Evolutionary conservation across 2,888 invertebrate genomes (phyloP).

Genomic region (Hemithea aestivaria): DNA sequence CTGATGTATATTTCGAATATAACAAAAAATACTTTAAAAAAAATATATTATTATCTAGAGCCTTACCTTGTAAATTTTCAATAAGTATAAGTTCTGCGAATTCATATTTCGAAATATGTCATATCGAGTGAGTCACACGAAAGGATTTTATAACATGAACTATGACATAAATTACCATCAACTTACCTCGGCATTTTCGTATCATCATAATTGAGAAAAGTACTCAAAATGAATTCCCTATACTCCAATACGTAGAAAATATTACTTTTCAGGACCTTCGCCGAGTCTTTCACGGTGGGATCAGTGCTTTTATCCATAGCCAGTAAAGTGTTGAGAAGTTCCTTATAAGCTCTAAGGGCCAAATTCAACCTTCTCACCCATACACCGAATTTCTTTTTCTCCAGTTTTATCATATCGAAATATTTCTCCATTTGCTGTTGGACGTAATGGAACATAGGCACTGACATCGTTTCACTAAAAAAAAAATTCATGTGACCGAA

Average conservation of each 20-base stretch:
- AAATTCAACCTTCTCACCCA: slow-evolving; percentile 94
- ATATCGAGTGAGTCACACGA: no score
- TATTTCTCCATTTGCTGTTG: slow-evolving; percentile 94
- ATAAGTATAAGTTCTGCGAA: no score
- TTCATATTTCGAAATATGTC: no score
- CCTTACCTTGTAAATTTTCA: no score
- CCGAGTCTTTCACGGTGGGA: slow-evolving; percentile 84
- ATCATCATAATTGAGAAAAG: slow-evolving; percentile 91
- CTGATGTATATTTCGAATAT: no score
- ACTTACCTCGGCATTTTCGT: slow-evolving; percentile 90
- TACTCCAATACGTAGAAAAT: slow-evolving; percentile 97
- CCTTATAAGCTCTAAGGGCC: slow-evolving; percentile 88
- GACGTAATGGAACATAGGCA: slow-evolving; percentile 95
- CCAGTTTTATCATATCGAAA: slow-evolving; percentile 89
- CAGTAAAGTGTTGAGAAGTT: slow-evolving; percentile 89
- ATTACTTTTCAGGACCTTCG: slow-evolving; percentile 92
- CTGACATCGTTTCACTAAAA: slow-evolving; percentile 94
- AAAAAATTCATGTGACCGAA: no score
- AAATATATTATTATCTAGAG: no score
- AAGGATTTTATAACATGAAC: no score
- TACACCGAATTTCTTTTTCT: slow-evolving; percentile 89
- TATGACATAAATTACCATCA: slow-evolving; percentile 12
- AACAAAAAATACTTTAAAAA: no score
- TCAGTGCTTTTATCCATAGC: slow-evolving; percentile 89
- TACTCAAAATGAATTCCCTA: slow-evolving; percentile 90